Conservation (phyloP, 2,888 invertebrate genomes). For the Conistra vaccinii region DNA sequence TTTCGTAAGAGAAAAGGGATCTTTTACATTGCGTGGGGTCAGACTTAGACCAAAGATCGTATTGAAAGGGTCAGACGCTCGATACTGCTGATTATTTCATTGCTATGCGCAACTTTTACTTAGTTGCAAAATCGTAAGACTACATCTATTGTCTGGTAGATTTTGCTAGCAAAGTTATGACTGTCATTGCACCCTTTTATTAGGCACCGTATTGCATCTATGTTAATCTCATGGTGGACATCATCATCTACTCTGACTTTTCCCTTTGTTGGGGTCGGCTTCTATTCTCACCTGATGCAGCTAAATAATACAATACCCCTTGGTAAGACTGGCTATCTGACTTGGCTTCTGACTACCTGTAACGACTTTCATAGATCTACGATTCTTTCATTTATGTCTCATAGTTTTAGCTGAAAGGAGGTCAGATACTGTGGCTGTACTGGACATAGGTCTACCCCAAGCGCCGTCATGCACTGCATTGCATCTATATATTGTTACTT, state of each 20-base stretch:
- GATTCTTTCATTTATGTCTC: too few species aligned
- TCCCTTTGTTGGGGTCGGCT: too few species aligned
- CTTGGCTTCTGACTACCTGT: too few species aligned
- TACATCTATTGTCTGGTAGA: neutral
- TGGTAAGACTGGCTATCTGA: too few species aligned
- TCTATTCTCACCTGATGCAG: too few species aligned
- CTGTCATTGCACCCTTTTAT: neutral
- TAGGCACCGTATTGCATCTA: neutral
- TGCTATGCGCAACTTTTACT: neutral
- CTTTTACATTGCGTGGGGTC: neutral
- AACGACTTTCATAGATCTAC: too few species aligned
- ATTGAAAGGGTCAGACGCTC: neutral
- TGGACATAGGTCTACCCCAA: too few species aligned
- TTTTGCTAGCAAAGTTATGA: neutral
- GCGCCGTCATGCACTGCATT: too few species aligned
- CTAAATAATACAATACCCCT: too few species aligned
- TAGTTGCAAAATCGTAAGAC: neutral
- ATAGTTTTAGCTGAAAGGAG: too few species aligned
- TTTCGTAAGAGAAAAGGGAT: neutral
- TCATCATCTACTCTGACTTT: neutral
- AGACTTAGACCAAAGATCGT: neutral
- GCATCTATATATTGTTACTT: too few species aligned
- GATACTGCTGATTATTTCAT: constrained; percentile 4
- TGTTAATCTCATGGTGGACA: neutral
- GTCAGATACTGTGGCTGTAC: too few species aligned